Evolutionary conservation across 2,797 vertebrate genomes (phyloP), one percentile per base, ranked within the genome.

Genomic region (Philypnodon macrostomus): DNA sequence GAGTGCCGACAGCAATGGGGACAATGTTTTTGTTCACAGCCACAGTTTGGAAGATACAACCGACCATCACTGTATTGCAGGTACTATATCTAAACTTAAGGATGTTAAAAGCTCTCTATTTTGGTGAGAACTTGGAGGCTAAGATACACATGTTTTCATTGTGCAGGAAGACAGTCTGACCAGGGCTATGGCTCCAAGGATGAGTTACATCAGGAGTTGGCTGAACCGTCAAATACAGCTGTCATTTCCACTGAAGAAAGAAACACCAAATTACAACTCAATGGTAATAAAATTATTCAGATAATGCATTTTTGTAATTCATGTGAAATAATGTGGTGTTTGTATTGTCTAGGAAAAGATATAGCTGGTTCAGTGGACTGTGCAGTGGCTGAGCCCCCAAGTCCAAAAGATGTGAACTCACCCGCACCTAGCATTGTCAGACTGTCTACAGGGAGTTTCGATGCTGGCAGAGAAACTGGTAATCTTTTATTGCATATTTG

Each of bases 101-200:
- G 10, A 29, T 23, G 21, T 23, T 23, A 23, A n/a, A n/a, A n/a
- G n/a, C n/a, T n/a, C n/a, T n/a, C 21, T 23, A 23, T 23, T 3
- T 3, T 23, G 21, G 21, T 6, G 6, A 23, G 21, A 23, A 23
- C 21, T 6, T 23, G 21, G 7, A 4, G 32, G 12, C 47, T 10
- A n/a, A n/a, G n/a, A n/a, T n/a, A n/a, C n/a, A n/a, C n/a, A n/a
- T 50, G 11, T 9, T 38, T 38, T 23, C 40, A 17, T 6, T 47
- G 9, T 31, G 18, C 81, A 97, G 94, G 90, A 4, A 85, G 81
- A 54, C 94, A 93, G 72, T 94, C 90, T 37, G 93, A 95, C 80
- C 94, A 94, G 66, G 92, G 92, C 66, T 96, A 92, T 1, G 93
- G 91, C 47, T 94, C 92, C 5, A 98, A 96, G 73, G 93, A 97